Base-by-base conservation (phyloP, 1,140 invertebrate species). In the Drosophila willistoni region DNA sequence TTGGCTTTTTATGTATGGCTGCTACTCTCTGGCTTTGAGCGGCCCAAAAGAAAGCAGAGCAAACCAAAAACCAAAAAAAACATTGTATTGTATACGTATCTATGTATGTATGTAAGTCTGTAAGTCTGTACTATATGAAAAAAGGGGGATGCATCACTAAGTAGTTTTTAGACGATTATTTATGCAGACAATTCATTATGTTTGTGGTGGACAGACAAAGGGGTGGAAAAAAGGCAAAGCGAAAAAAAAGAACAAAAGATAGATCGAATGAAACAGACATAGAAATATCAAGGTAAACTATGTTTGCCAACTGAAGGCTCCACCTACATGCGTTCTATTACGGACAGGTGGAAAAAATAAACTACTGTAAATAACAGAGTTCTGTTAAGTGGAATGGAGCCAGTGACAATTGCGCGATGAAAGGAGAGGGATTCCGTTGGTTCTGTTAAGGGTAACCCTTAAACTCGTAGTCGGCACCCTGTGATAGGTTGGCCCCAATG, bases 1-100 rank as follows among this genome's bases (percentile, higher is more conserved):
- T 87, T 87, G 84, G 84, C 84, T 87, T 89, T 87, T 89, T 87
- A 87, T 87, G 84, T 87, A 89, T 83, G 79, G 89, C 89, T 87
- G 82, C 89, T 89, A 77, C 77, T 62, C 65, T 67, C 44, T 51
- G 17, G 7, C 75, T 77, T 78, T 84, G 69, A 71, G 64, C 56
- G 56, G 44, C 17, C 19, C 44, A 51, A 51, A 51, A 51, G 44
- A 51, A 51, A 51, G 17, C 44, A 22, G 17, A 51, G 12, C 29
- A 29, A 29, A 29, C 5, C 6, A 36, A 36, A 36, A 9, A 36
- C 10, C 10, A 36, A 51, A 51, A 51, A 22, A 51, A 22, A 13
- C 36, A 39, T 39, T 51, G 44, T 51, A 51, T 51, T 51, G 44
- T 51, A 22, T 44, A 7, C 10, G 42, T 51, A 22, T 22, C 7